Evolutionary conservation across 2,888 invertebrate species (phyloP).

Genomic region (Cerceris ruficornis): DNA sequence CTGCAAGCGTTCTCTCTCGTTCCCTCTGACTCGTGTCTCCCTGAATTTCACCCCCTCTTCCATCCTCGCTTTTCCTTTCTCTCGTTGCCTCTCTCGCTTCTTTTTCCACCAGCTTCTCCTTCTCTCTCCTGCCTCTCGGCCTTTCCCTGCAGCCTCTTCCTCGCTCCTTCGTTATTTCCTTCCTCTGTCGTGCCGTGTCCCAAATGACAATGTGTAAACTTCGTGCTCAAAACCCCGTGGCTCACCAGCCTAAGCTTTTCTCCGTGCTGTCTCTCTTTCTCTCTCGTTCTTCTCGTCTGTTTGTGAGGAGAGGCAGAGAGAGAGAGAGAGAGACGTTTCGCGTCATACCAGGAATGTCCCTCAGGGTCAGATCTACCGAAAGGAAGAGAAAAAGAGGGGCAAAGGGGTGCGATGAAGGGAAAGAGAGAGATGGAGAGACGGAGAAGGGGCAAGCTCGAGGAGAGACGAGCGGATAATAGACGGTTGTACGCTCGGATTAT

Average conservation of each 20-base stretch:
- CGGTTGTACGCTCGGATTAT: conserved; percentile 54
- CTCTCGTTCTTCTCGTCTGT: conserved; percentile 39
- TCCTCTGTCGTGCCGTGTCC: conserved; percentile 51
- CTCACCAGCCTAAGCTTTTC: conserved; percentile 63
- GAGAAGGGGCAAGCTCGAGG: not conserved
- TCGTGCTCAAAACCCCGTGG: conserved; percentile 67
- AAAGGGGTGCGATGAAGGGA: not conserved
- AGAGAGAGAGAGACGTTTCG: conserved; percentile 51
- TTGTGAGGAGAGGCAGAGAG: conserved; percentile 33
- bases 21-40: not conserved
- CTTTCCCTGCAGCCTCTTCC: not conserved
- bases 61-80: not conserved
- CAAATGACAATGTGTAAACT: conserved; percentile 74
- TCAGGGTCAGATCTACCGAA: conserved; percentile 62
- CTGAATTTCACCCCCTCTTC: not conserved
- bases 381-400: conserved; percentile 22
- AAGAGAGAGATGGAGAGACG: conserved; percentile 9
- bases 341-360: conserved; percentile 69
- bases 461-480: conserved; percentile 31
- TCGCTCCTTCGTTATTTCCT: not conserved
- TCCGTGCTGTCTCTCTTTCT: conserved; percentile 33
- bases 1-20: conserved; percentile 12
- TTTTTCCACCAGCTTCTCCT: not conserved
- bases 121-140: not conserved
- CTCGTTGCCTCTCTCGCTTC: conserved; percentile 1